Conservation (phyloP, 2,113 vertebrate species). For the Eleginops maclovinus region DNA sequence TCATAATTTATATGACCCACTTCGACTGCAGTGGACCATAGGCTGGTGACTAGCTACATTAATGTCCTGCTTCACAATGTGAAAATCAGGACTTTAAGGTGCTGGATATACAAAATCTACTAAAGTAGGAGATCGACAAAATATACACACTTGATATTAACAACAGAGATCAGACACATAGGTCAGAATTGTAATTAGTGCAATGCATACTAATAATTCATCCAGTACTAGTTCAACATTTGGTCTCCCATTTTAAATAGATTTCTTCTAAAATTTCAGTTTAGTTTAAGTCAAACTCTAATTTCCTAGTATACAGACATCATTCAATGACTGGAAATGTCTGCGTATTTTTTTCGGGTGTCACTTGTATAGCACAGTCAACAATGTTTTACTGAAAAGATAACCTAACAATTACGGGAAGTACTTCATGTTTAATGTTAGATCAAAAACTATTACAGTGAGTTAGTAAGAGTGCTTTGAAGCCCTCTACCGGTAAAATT, state of each 20-base stretch:
- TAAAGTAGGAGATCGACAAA: too few relatives aligned
- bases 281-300: not conserved
- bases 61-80: not conserved
- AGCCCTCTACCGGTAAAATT: slow-evolving; percentile 2
- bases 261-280: too few relatives aligned
- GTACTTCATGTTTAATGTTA: slow-evolving; percentile 27
- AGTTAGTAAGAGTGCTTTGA: slow-evolving; percentile 3
- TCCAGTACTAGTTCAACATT: too few relatives aligned
- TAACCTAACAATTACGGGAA: slow-evolving; percentile 17
- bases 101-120: too few relatives aligned
- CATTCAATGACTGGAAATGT: slow-evolving; percentile 4
- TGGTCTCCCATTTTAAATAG: too few relatives aligned
- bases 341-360: not conserved
- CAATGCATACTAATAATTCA: too few relatives aligned
- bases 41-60: not conserved
- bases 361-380: not conserved
- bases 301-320: not conserved
- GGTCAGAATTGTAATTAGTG: too few relatives aligned
- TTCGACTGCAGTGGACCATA: not conserved
- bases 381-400: slow-evolving; percentile 26
- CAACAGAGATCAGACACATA: too few relatives aligned
- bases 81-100: not conserved
- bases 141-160: too few relatives aligned
- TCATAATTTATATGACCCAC: not conserved
- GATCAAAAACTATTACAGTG: slow-evolving; percentile 10